These are phyloP conservation scores for Thymelicus lineola DNA, from an alignment of 2,888 invertebrate genomes.

Conservation along the genomic window DNA sequence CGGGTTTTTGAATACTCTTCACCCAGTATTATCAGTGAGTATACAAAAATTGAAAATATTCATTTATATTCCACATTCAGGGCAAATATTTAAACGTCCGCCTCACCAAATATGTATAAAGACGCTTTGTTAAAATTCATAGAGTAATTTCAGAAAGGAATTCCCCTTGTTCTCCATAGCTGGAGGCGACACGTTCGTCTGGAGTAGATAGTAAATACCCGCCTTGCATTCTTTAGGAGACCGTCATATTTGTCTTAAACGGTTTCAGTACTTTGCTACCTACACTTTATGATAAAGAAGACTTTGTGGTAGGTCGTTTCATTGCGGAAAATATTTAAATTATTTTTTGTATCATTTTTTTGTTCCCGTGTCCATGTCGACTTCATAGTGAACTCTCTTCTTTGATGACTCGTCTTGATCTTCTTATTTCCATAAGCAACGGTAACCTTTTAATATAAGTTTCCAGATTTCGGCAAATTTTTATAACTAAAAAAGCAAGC, in stretches of 20 bases:
- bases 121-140: conserved; percentile 31
- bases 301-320: too few relatives aligned
- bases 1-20: background rate
- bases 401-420: too few relatives aligned
- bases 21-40: background rate
- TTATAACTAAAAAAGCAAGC: background rate
- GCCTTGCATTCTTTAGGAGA: conserved; percentile 17
- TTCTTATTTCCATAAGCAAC: too few relatives aligned
- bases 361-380: too few relatives aligned
- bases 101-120: conserved; percentile 5
- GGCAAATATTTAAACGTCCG: conserved; percentile 12
- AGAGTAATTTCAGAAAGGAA: conserved; percentile 29
- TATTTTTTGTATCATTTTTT: too few relatives aligned
- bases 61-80: conserved; percentile 1
- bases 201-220: conserved; percentile 17
- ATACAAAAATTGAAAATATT: conserved; percentile 6
- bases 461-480: too few relatives aligned
- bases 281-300: background rate
- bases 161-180: conserved; percentile 23
- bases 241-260: conserved; percentile 18
- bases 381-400: too few relatives aligned
- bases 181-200: conserved; percentile 29
- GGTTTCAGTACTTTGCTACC: conserved; percentile 6
- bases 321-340: too few relatives aligned
- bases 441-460: too few relatives aligned